Conservation (phyloP, 2,113 vertebrate genomes). For the Etia nguti region DNA sequence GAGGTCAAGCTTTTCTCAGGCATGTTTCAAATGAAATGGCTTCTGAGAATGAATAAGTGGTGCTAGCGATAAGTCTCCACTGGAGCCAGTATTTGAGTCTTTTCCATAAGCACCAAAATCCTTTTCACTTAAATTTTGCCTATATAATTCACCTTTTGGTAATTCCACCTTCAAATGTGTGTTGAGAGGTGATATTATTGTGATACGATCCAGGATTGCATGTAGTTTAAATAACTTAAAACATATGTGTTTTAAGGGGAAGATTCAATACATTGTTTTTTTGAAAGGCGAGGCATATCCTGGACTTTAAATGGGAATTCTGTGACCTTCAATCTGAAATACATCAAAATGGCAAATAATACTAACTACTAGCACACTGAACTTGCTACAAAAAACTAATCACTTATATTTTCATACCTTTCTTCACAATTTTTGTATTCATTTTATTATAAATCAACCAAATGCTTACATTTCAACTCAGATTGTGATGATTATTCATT, state of each 20-base stretch:
- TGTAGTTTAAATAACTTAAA: background rate
- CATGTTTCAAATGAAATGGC: background rate
- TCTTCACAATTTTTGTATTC: background rate
- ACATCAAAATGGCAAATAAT: background rate
- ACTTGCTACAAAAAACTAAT: background rate
- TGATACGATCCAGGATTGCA: background rate
- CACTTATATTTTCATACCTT: background rate
- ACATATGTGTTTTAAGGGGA: background rate
- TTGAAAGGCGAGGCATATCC: background rate
- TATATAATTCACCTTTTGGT: background rate
- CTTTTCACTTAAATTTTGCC: background rate
- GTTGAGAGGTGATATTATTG: background rate
- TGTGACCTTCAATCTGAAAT: background rate
- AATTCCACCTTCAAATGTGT: background rate
- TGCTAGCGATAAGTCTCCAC: background rate
- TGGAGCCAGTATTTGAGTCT: background rate
- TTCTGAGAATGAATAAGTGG: background rate
- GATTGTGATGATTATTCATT: background rate
- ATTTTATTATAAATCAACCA: background rate
- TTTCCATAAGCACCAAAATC: background rate
- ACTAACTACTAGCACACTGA: background rate
- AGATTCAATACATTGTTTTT: background rate
- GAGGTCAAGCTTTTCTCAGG: background rate
- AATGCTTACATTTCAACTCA: background rate
- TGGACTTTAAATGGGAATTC: background rate